These are phyloP conservation scores for Troides aeacus DNA, from an alignment of 2,888 invertebrate species.

Conservation along the genomic window DNA sequence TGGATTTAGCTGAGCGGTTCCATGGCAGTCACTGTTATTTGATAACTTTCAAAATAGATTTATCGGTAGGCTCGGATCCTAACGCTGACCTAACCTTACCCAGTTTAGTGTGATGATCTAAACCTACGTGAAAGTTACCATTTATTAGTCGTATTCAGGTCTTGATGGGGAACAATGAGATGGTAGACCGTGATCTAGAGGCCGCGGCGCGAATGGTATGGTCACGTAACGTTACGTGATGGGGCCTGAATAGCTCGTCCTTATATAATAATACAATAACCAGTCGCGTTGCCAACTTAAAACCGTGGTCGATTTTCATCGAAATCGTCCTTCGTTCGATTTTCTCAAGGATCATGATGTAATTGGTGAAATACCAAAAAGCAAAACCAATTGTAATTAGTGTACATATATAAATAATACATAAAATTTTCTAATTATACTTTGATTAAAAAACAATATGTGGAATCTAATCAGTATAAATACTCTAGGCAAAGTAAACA, in stretches of 20 bases:
- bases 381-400: not conserved
- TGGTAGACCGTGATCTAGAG: conserved; percentile 21
- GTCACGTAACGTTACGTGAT: conserved; percentile 38
- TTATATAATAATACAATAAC: conserved; percentile 23
- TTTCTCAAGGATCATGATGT: conserved; percentile 13
- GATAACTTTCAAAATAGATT: not conserved
- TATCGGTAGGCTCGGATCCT: not conserved
- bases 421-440: no score
- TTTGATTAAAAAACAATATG: no score
- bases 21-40: no score
- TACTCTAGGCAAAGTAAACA: no score
- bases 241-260: conserved; percentile 17
- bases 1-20: no score
- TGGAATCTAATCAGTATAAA: no score
- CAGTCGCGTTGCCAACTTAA: conserved; percentile 18
- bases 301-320: conserved; percentile 13
- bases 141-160: conserved; percentile 11
- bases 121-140: conserved; percentile 20
- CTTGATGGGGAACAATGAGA: conserved; percentile 24
- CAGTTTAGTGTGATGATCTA: conserved; percentile 13
- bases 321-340: conserved; percentile 16
- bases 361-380: not conserved
- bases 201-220: conserved; percentile 19
- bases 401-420: no score
- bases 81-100: not conserved